These are phyloP conservation scores for Neolamprologus caudopunctatus DNA, from an alignment of 2,113 vertebrate genomes.

Conservation along the genomic window DNA sequence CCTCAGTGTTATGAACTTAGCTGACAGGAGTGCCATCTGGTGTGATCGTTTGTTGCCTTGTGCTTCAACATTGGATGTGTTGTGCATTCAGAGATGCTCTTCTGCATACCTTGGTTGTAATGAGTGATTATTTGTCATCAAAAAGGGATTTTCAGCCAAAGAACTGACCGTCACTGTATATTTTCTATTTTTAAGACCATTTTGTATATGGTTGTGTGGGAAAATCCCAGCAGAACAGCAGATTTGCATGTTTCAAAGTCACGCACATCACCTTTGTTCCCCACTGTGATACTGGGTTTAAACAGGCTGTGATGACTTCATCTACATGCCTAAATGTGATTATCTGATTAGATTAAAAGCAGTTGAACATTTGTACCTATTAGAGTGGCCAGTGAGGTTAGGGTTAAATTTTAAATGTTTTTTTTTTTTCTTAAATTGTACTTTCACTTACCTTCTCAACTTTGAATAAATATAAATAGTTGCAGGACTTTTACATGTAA, in stretches of 20 bases:
- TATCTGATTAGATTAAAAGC: not conserved
- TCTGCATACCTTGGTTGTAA: not conserved
- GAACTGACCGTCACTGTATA: not conserved
- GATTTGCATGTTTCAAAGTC: not conserved
- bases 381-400: not conserved
- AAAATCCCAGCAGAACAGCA: not conserved
- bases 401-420: not conserved
- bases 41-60: not conserved
- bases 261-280: not conserved
- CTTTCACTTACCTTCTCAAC: not conserved
- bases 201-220: not conserved
- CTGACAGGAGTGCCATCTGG: not conserved
- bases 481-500: not conserved
- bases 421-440: not conserved
- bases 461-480: not conserved
- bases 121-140: not conserved
- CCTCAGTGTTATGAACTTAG: not conserved
- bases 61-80: not conserved
- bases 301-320: not conserved
- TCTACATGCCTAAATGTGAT: not conserved
- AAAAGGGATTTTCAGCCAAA: not conserved
- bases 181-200: not conserved
- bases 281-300: not conserved
- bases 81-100: not conserved
- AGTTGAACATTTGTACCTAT: not conserved